A percentile compares a stretch with the other conserved stretches of the same genome.
phyloP scores from a whole-genome alignment of 2,888 invertebrate species.

The Sinohyriopsis cumingii region DNA sequence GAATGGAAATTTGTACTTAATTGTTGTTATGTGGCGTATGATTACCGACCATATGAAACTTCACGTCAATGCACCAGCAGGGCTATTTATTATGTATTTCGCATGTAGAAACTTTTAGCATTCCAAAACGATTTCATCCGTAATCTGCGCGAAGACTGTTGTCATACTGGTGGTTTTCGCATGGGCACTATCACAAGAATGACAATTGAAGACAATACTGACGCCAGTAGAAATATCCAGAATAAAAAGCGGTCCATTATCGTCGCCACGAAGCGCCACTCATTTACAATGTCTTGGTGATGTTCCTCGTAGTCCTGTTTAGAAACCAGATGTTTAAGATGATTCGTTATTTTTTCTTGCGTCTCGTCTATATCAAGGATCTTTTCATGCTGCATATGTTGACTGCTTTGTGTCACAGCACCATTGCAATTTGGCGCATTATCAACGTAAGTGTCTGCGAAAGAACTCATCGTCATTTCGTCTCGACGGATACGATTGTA shows the following conservation, averaged over 20 bases:
- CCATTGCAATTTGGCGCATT: conserved; percentile 54
- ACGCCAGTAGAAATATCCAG: conserved; percentile 68
- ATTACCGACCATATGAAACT: too few relatives aligned
- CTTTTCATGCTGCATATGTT: conserved; percentile 18
- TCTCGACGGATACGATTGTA: conserved; percentile 26
- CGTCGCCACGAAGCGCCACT: conserved; percentile 71
- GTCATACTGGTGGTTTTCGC: conserved; percentile 55
- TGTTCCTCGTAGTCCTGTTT: conserved; percentile 63
- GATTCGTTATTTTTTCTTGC: conserved; percentile 60
- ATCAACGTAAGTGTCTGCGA: conserved; percentile 48
- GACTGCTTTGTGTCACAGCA: conserved; percentile 21
- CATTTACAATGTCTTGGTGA: conserved; percentile 66
- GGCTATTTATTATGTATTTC: too few relatives aligned
- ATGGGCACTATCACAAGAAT: conserved; percentile 70
- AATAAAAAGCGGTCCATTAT: conserved; percentile 70
- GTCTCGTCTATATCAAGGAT: conserved; percentile 34
- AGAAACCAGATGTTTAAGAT: conserved; percentile 61
- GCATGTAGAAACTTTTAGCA: too few relatives aligned
- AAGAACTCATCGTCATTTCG: conserved; percentile 56
- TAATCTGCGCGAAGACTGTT: background rate
- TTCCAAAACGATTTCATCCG: too few relatives aligned
- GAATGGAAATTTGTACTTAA: too few relatives aligned
- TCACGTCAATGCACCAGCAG: too few relatives aligned
- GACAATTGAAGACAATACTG: conserved; percentile 64
- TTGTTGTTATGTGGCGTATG: too few relatives aligned